Conservation (phyloP, 2,797 vertebrate genomes). For the Crypturellus tataupa region DNA sequence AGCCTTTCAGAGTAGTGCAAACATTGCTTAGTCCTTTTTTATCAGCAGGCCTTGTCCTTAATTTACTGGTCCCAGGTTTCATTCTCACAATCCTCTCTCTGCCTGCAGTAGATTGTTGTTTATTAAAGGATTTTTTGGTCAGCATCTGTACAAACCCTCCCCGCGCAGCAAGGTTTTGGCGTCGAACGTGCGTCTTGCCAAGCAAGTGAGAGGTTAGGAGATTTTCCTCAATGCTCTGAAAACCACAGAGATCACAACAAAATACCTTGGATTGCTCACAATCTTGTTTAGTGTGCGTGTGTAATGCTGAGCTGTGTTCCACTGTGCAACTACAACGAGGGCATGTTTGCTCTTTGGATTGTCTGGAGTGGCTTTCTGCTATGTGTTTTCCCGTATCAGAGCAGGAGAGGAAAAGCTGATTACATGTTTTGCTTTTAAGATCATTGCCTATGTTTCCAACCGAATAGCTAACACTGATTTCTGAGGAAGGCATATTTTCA, state of each 20-base stretch:
- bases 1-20: constrained; percentile 6
- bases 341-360: constrained; percentile 34
- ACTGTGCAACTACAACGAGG: constrained; percentile 49
- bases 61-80: constrained; percentile 61
- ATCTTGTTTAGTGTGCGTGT: not conserved
- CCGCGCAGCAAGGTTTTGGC: constrained; percentile 79
- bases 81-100: constrained; percentile 45
- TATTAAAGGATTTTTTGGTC: constrained; percentile 75
- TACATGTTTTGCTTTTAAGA: constrained; percentile 18
- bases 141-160: constrained; percentile 77
- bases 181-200: constrained; percentile 81
- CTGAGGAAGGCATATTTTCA: constrained; percentile 6
- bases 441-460: not conserved
- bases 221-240: constrained; percentile 76
- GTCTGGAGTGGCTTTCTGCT: constrained; percentile 6
- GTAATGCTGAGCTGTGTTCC: constrained; percentile 18
- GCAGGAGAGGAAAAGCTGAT: constrained; percentile 37
- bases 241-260: constrained; percentile 81
- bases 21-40: constrained; percentile 28
- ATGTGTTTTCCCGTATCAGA: constrained; percentile 60
- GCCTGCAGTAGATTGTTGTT: constrained; percentile 13
- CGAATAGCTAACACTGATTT: not conserved
- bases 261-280: constrained; percentile 56
- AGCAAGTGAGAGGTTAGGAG: constrained; percentile 77
- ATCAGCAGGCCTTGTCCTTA: constrained; percentile 29